Conservation (phyloP, 2,888 invertebrate species). For the Tenthredo mesomela region DNA sequence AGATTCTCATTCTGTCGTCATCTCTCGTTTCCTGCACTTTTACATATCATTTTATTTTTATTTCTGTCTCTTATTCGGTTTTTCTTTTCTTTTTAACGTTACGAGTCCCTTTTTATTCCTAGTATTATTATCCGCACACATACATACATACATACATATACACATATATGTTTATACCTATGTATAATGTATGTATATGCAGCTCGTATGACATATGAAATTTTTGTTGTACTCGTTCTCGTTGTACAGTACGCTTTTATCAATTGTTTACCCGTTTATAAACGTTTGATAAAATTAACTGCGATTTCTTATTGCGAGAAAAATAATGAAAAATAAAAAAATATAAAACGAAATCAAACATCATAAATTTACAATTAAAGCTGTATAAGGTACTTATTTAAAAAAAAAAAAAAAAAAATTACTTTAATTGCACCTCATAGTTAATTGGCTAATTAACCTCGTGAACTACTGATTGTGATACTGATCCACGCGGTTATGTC, state of each 20-base stretch:
- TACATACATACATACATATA: not conserved
- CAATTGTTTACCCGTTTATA: conserved; percentile 41
- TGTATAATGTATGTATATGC: not conserved
- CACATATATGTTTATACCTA: not conserved
- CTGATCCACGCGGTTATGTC: conserved; percentile 6
- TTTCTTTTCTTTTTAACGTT: not conserved
- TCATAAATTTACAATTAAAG: not conserved
- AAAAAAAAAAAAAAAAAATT: not conserved
- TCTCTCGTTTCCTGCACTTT: conserved; percentile 34
- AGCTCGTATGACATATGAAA: not conserved
- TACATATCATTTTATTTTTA: not conserved
- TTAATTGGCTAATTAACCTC: conserved; percentile 48
- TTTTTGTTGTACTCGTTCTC: conserved; percentile 41
- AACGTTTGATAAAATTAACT: not conserved
- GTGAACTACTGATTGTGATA: not conserved
- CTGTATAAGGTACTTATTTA: no score
- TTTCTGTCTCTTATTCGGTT: not conserved
- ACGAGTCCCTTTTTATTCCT: not conserved
- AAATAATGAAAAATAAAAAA: not conserved
- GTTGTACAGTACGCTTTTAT: conserved; percentile 41
- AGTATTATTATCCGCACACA: not conserved
- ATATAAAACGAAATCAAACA: not conserved
- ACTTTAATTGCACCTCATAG: not conserved
- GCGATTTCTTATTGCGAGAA: not conserved
- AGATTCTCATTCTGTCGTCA: conserved; percentile 47